Base-by-base conservation (phyloP, 2,888 invertebrate species). In the Drosophila paucipuncta region DNA sequence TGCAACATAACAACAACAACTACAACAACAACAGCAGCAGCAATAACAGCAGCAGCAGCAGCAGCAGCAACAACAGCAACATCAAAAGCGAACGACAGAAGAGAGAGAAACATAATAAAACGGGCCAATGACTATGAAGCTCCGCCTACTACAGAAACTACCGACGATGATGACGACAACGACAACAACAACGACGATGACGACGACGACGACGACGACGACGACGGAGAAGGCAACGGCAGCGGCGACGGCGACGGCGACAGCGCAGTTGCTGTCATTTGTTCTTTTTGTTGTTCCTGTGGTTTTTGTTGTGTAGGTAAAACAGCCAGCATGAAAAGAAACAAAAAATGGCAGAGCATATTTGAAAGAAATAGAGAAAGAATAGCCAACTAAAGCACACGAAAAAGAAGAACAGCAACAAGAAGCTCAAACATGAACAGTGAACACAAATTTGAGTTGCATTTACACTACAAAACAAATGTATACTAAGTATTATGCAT, bases 121-220 rank as follows among this genome's bases (percentile, higher is more conserved):
- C 85, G 88, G 82, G 86, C 93, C 93, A 93, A 93, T 93, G 90
- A 88, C 83, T 91, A 86, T 83, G 83, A 90, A 91, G 91, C 93
- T 92, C 93, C 93, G 92, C 93, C 93, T 92, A 87, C 90, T 88
- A 79, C 82, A 79, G 63, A 84, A 89, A 84, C 86, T 82, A 82
- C 79, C 85, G 84, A 88, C 84, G 74, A 84, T 67, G 81, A 74
- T 71, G 68, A 68, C 60, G 65, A 49, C 69, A 58, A 52, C 49
- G 60, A 71, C 57, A 66, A 53, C 67, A 57, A 63, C 68, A 53
- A 60, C 59, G 65, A 53, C 73, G 57, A 57, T 50, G 72, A 25
- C 65, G 28, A 52, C 28, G 50, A 16, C 18, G 18, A 13, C 31
- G 13, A 55, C 55, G 55, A n/a, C 53, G 35, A 47, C 43, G 43